Conservation (phyloP, 2,888 invertebrate genomes). For the Tridacna gigas region DNA sequence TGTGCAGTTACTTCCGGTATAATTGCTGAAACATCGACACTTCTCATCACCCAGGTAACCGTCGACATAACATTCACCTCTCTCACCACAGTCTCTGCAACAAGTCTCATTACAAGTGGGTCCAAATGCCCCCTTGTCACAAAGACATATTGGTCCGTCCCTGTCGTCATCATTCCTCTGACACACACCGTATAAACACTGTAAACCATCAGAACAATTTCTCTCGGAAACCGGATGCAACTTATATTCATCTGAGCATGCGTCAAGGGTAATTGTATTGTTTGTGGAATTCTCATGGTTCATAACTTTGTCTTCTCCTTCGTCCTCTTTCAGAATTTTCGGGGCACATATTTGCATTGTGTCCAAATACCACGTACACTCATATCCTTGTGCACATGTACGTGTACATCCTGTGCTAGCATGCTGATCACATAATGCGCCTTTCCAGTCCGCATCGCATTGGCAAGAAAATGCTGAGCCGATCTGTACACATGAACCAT, state of each 20-base stretch:
- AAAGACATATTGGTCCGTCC: constrained; percentile 14
- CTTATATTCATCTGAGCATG: constrained; percentile 32
- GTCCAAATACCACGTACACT: constrained; percentile 25
- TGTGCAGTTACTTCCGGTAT: constrained; percentile 33
- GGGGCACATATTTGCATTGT: constrained; percentile 12
- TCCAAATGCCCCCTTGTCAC: constrained; percentile 40
- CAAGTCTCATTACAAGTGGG: constrained; percentile 22
- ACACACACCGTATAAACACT: constrained; percentile 35
- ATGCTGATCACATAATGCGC: constrained; percentile 17
- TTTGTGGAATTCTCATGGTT: constrained; percentile 4
- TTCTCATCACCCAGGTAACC: background rate
- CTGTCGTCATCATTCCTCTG: background rate
- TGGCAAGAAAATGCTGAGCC: constrained; percentile 12
- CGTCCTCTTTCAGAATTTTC: background rate
- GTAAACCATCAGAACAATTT: constrained; percentile 24
- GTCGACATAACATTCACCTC: constrained; percentile 27
- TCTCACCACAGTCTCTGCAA: constrained; percentile 29
- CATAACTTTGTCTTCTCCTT: background rate
- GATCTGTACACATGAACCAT: constrained; percentile 17
- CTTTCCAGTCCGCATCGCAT: constrained; percentile 23
- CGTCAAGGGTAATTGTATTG: constrained; percentile 17
- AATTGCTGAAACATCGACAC: constrained; percentile 32
- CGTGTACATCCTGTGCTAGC: constrained; percentile 16
- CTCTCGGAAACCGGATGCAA: constrained; percentile 15
- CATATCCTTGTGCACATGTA: constrained; percentile 12